Evolutionary conservation across 2,113 vertebrate genomes (phyloP), one percentile per base, ranked within the genome.

Genomic region (Nothocercus nigrocapillus): DNA sequence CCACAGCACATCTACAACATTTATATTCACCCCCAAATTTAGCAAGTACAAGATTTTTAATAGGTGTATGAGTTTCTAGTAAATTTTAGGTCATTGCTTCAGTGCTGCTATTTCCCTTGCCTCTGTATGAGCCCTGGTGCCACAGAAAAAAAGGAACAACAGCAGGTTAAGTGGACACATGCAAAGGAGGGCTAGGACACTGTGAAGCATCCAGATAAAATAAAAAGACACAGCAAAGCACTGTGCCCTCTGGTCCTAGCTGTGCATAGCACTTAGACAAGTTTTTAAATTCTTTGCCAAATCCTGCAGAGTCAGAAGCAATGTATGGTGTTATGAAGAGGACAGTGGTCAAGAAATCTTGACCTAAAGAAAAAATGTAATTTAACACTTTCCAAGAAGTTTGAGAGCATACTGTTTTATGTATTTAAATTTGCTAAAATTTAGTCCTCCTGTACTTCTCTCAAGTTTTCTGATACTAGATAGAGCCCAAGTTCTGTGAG

Each of bases 291-390:
- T 47, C 32, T 36, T 68, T 53, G 47, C 34, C 70, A 68, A 59
- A 89, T 73, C 32, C 54, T 80, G 32, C 53, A 44, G 13, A 5
- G 59, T 54, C 45, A 81, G 32, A 80, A 93, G 45, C 19, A 27
- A 91, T n/a, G 22, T 54, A 67, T 16, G 62, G 73, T 61, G 30
- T 54, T 59, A 63, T 25, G 78, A 85, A 40, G 2, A 38, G n/a
- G 28, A 70, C 7, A 0, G 0, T 8, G 21, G 38, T 22, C n/a
- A 59, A 70, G 27, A 22, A 87, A 74, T 28, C 20, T 21, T 51
- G 58, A 53, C 79, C 5, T 20, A 59, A 67, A 27, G 3, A 56
- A 84, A 5, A 68, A 69, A 49, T 2, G 8, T 13, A 74, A 53
- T 61, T 62, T 30, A 80, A 70, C 7, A 30, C 49, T 34, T 92